phyloP scores from a whole-genome alignment of 2,888 invertebrate species.

The Amorpha juglandis region DNA sequence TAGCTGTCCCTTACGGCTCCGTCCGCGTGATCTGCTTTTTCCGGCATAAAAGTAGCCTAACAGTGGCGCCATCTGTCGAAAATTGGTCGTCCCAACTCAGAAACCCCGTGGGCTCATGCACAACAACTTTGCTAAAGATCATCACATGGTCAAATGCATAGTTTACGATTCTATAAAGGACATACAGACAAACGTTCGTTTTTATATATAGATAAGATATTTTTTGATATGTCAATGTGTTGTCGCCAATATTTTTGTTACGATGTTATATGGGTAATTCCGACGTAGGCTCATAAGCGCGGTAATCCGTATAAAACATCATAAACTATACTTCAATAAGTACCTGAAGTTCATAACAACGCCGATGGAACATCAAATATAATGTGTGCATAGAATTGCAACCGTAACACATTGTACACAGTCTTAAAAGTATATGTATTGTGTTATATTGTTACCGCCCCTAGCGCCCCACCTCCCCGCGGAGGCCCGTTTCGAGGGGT shows the following conservation, averaged over 20 bases:
- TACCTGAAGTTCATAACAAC: not conserved
- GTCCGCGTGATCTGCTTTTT: too few relatives aligned
- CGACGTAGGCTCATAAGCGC: not conserved
- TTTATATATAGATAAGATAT: not conserved
- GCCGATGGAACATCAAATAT: not conserved
- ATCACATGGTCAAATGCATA: too few relatives aligned
- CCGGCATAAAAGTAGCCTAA: too few relatives aligned
- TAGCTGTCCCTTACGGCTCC: too few relatives aligned
- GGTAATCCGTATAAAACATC: not conserved
- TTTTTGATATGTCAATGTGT: not conserved
- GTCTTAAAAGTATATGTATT: not conserved
- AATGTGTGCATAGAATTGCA: slow-evolving; percentile 3
- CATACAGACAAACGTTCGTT: too few relatives aligned
- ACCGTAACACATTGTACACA: not conserved
- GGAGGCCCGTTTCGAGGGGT: not conserved
- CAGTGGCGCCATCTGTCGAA: too few relatives aligned
- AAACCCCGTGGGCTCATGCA: too few relatives aligned
- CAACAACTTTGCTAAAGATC: too few relatives aligned
- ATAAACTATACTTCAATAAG: slow-evolving; percentile 4
- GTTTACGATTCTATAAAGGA: too few relatives aligned
- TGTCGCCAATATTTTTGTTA: not conserved
- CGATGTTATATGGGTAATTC: not conserved
- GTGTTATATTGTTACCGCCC: not conserved
- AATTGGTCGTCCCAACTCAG: too few relatives aligned
- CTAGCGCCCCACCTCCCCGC: not conserved